These are phyloP conservation scores for Cheilinus undulatus DNA, from an alignment of 2,113 vertebrate genomes.

Conservation along the genomic window DNA sequence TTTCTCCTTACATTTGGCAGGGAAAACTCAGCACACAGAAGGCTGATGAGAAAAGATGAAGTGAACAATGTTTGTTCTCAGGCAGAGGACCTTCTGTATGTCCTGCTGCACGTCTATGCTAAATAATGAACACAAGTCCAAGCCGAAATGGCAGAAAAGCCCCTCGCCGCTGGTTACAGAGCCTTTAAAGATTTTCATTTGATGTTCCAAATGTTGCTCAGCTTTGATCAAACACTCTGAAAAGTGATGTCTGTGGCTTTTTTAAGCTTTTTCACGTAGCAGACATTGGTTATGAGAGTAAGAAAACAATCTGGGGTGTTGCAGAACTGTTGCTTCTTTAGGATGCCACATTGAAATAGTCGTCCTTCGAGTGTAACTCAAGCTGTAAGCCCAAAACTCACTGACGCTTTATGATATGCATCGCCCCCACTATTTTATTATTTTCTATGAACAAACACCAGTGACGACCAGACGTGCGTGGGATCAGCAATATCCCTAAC, in stretches of 20 bases:
- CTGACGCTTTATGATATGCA: too few relatives aligned
- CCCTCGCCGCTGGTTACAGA: constrained; percentile 46
- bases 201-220: constrained; percentile 52
- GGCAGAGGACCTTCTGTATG: constrained; percentile 42
- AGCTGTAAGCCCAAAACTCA: too few relatives aligned
- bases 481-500: too few relatives aligned
- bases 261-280: constrained; percentile 38
- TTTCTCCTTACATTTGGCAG: not conserved
- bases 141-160: constrained; percentile 14
- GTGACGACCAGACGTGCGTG: too few relatives aligned
- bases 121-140: constrained; percentile 49
- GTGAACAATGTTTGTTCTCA: not conserved
- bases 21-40: not conserved
- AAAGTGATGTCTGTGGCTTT: constrained; percentile 34
- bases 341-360: not conserved
- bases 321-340: not conserved
- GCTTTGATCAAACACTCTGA: constrained; percentile 54
- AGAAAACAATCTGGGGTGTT: constrained; percentile 31
- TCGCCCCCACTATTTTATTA: too few relatives aligned
- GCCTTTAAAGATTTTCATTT: constrained; percentile 60
- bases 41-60: too few relatives aligned
- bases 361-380: too few relatives aligned
- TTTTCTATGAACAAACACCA: too few relatives aligned
- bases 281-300: constrained; percentile 22
- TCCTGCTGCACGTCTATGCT: constrained; percentile 45